phyloP scores from a whole-genome alignment of 2,113 vertebrate species.

The Mystacornis crossleyi region DNA sequence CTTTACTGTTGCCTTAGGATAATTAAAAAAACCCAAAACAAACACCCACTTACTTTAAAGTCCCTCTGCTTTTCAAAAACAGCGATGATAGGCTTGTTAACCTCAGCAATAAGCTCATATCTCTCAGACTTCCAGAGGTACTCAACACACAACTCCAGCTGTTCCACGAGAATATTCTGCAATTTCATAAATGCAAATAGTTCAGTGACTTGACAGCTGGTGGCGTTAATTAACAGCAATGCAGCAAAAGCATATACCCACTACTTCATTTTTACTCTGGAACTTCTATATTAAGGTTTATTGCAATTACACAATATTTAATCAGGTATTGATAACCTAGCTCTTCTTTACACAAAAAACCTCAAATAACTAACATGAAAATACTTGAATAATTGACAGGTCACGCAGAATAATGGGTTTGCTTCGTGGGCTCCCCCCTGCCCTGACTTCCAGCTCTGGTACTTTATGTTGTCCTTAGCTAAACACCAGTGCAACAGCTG shows the following conservation, averaged over 20 bases:
- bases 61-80: conserved; percentile 97
- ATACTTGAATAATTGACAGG: not conserved
- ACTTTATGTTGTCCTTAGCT: not conserved
- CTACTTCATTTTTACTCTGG: not conserved
- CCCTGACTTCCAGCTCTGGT: not conserved
- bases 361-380: not conserved
- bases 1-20: not conserved
- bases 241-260: not conserved
- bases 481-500: not conserved
- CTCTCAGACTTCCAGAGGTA: conserved; percentile 97
- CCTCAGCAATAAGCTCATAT: conserved; percentile 94
- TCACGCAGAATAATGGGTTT: not conserved
- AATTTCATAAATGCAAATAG: conserved; percentile 1
- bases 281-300: not conserved
- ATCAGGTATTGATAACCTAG: not conserved
- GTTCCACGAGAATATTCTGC: conserved; percentile 93
- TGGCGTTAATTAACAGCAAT: not conserved
- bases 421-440: not conserved
- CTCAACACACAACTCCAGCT: conserved; percentile 93
- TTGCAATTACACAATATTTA: not conserved
- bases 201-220: not conserved
- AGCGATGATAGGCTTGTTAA: conserved; percentile 96
- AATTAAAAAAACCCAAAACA: not conserved
- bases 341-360: not conserved
- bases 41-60: conserved; percentile 85